phyloP scores from a whole-genome alignment of 2,888 invertebrate genomes.

The Plebejus melissa region DNA sequence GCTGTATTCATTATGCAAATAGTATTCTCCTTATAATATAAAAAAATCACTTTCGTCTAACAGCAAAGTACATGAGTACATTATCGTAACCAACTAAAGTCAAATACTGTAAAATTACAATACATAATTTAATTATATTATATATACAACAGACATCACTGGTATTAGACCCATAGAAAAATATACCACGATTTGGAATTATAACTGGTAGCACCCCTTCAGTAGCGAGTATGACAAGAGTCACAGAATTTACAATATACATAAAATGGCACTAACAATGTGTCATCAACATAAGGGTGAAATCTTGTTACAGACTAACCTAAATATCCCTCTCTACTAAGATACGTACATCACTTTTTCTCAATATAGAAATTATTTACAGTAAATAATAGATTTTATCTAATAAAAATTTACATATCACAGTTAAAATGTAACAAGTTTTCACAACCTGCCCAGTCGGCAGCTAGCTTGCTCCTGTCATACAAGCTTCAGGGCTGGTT shows the following conservation, averaged over 20 bases:
- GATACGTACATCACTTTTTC: slow-evolving; percentile 68
- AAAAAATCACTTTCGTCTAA: slow-evolving; percentile 76
- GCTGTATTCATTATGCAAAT: slow-evolving; percentile 77
- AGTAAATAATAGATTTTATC: slow-evolving; percentile 73
- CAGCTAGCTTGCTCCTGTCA: slow-evolving; percentile 79
- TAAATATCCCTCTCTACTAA: slow-evolving; percentile 64
- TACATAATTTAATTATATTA: slow-evolving; percentile 66
- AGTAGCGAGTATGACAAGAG: slow-evolving; percentile 80
- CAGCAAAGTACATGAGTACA: slow-evolving; percentile 73
- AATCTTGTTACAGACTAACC: slow-evolving; percentile 79
- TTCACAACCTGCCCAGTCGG: slow-evolving; percentile 66
- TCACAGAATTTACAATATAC: slow-evolving; percentile 77
- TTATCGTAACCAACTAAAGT: slow-evolving; percentile 75
- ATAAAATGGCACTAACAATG: slow-evolving; percentile 76
- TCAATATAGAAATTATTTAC: slow-evolving; percentile 70
- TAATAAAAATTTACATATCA: slow-evolving; percentile 76
- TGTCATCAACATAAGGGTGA: slow-evolving; percentile 75
- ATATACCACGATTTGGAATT: slow-evolving; percentile 78
- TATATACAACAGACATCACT: slow-evolving; percentile 77
- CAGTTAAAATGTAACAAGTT: slow-evolving; percentile 79
- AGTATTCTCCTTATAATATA: slow-evolving; percentile 69
- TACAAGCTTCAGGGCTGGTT: slow-evolving; percentile 80
- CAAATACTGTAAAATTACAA: slow-evolving; percentile 77
- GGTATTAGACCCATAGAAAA: slow-evolving; percentile 77
- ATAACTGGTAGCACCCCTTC: slow-evolving; percentile 80